Evolutionary conservation across 92 coral and sea anemone genomes (phyloP), one percentile per base, ranked within the genome.

Genomic region (Parazoanthus atlanticus): DNA sequence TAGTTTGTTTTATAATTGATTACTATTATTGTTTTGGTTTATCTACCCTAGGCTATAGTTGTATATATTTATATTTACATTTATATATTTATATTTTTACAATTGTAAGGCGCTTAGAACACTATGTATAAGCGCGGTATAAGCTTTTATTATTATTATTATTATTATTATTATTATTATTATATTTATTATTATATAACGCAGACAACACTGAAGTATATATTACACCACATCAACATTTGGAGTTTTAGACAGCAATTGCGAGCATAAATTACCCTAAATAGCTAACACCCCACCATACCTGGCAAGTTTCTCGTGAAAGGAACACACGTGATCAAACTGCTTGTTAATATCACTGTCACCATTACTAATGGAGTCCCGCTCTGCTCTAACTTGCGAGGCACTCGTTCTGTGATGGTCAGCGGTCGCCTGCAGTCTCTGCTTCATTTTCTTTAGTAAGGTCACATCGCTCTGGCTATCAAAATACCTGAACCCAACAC

Each of bases 401-500:
- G 96, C 85, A 67, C 86, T 93, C 77, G 88, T 84, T 30, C 94
- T 91, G 82, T 97, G 99, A 78, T 95, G 94, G 74, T 95, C 99
- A 8, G 95, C 94, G 15, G 94, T 97, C 9, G 95, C 94, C 81
- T 91, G 96, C 30, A 97, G 93, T 32, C 99, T 86, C 38, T 94
- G 95, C 87, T 97, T 97, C 94, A 97, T 92, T 76, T 89, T 97
- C 97, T 97, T 97, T 33, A 94, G 81, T 76, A 93, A 80, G 13
- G 98, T 95, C 12, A 91, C 91, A 67, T 97, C 85, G 32, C 88
- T 86, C 58, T 89, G 96, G 79, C 96, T 93, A 43, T 97, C 99
- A 82, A 97, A 97, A 92, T 86, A 97, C 47, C 98, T 93, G 79
- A 91, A 93, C 3, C 99, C 99, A 80, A 97, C 96, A 54, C 99